These are phyloP conservation scores for Morone saxatilis DNA, from an alignment of 2,113 vertebrate genomes.

Conservation along the genomic window DNA sequence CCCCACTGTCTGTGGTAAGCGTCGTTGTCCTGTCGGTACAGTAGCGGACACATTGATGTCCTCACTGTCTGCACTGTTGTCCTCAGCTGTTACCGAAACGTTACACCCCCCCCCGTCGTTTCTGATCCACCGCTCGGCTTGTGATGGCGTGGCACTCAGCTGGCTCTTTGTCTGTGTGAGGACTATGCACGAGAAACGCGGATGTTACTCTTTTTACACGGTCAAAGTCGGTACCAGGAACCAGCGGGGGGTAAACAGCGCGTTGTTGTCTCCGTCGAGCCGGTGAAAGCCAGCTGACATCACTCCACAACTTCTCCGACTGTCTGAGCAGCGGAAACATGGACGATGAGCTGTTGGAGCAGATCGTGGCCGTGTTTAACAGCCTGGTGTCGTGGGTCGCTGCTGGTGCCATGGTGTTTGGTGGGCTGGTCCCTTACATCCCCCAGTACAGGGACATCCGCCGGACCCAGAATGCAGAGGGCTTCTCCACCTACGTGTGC, in stretches of 20 bases:
- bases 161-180: not conserved
- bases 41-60: not conserved
- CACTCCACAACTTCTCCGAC: not conserved
- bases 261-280: not conserved
- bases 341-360: slow-evolving; percentile 88
- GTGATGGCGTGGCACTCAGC: slow-evolving; percentile 65
- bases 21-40: not conserved
- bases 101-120: not conserved
- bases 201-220: slow-evolving; percentile 4
- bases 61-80: not conserved
- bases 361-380: slow-evolving; percentile 85
- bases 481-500: slow-evolving; percentile 96
- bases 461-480: slow-evolving; percentile 92
- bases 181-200: slow-evolving; percentile 13
- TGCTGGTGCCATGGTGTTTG: slow-evolving; percentile 94
- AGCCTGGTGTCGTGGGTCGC: slow-evolving; percentile 90
- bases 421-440: slow-evolving; percentile 95
- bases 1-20: not conserved
- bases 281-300: not conserved
- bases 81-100: not conserved
- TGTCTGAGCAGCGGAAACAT: slow-evolving; percentile 72
- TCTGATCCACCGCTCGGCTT: not conserved
- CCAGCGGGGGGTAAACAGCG: not conserved
- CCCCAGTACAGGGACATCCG: slow-evolving; percentile 96
- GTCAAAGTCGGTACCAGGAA: not conserved